Evolutionary conservation across 2,888 invertebrate species (phyloP).

Genomic region (Hypercompe scribonia): DNA sequence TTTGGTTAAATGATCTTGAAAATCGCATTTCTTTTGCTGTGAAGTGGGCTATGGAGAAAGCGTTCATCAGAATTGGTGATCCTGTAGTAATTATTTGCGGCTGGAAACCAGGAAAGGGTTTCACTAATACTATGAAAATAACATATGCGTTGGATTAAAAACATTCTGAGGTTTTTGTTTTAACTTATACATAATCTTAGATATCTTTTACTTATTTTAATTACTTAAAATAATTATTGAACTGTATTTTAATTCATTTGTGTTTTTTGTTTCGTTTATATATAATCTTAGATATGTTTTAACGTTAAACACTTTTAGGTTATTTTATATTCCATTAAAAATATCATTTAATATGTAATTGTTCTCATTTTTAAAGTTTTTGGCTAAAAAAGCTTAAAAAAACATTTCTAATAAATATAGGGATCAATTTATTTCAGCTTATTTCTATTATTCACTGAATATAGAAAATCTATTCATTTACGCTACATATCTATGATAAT

Average conservation of each 20-base stretch:
- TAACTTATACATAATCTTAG: neutral
- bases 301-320: neutral
- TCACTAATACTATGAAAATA: constrained; percentile 90
- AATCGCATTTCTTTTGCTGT: constrained; percentile 86
- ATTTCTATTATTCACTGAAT: too few relatives aligned
- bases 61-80: constrained; percentile 90
- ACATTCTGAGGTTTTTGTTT: neutral
- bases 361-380: neutral
- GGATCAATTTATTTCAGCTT: too few relatives aligned
- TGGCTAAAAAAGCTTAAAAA: neutral
- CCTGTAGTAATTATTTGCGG: constrained; percentile 91
- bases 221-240: neutral
- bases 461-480: too few relatives aligned
- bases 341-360: neutral
- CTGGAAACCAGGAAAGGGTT: constrained; percentile 89
- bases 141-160: constrained; percentile 73
- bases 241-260: neutral
- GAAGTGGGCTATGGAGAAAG: constrained; percentile 87
- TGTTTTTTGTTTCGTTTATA: neutral
- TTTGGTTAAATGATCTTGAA: constrained; percentile 88
- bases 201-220: neutral
- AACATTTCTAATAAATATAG: too few relatives aligned
- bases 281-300: constrained; percentile 4
- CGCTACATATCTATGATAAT: too few relatives aligned
- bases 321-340: neutral